Conservation (phyloP, 2,113 vertebrate genomes). For the Acrocephalus kingi region DNA sequence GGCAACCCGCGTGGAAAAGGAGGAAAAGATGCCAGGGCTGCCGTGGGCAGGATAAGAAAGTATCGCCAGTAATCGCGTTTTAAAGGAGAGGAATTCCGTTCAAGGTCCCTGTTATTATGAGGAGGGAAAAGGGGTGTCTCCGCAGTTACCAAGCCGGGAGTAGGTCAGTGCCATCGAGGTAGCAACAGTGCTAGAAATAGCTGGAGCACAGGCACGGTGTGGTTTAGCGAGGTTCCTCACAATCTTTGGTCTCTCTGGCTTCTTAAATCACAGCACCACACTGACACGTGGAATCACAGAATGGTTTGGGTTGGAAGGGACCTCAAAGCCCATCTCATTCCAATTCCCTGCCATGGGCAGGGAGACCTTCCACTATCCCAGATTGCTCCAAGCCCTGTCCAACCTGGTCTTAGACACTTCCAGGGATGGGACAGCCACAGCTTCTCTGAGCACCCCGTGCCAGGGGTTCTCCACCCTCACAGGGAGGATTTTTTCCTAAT, state of each 20-base stretch:
- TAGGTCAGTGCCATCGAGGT: too few species aligned
- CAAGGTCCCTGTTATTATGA: neutral
- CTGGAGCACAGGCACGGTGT: neutral
- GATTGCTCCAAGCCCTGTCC: neutral
- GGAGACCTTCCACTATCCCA: neutral
- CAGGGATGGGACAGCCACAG: neutral
- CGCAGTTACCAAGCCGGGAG: fast-evolving
- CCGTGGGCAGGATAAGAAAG: neutral
- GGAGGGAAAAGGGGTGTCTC: neutral
- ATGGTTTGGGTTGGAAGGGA: neutral
- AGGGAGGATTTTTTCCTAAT: neutral
- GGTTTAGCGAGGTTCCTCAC: neutral
- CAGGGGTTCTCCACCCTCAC: neutral
- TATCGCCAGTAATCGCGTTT: neutral
- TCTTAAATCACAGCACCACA: neutral
- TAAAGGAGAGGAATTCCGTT: neutral
- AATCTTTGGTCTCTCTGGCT: neutral
- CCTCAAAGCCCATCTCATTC: neutral
- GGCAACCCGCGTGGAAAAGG: fast-evolving
- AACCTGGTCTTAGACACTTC: neutral
- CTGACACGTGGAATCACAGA: neutral
- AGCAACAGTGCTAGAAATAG: fast-evolving
- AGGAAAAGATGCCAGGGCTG: fast-evolving
- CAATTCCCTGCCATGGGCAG: too few species aligned
- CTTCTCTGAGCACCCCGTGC: neutral